phyloP scores from a whole-genome alignment of 2,113 vertebrate species.

The Toxotes jaculatrix region DNA sequence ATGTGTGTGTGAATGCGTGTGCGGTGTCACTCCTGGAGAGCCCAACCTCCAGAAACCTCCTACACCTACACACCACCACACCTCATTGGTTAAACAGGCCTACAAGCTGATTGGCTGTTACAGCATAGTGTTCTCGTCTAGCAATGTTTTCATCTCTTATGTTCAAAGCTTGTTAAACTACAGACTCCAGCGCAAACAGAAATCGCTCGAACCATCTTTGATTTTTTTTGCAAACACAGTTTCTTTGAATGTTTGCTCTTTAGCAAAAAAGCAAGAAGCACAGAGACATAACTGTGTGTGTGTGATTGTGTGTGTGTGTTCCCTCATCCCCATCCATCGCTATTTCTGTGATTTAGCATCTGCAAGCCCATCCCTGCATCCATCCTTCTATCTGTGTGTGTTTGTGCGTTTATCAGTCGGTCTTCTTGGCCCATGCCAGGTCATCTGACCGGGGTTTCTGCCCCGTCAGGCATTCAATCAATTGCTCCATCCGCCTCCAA shows the following conservation, averaged over 20 bases:
- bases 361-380: slow-evolving; percentile 6
- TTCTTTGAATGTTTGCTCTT: slow-evolving; percentile 43
- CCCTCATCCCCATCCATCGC: neutral
- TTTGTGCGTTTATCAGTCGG: slow-evolving; percentile 60
- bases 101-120: slow-evolving; percentile 13
- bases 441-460: slow-evolving; percentile 82
- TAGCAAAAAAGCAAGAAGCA: slow-evolving; percentile 48
- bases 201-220: neutral
- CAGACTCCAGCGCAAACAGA: slow-evolving; percentile 8
- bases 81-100: slow-evolving; percentile 44
- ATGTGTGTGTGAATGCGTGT: slow-evolving; percentile 22
- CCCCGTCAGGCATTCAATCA: slow-evolving; percentile 80
- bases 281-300: slow-evolving; percentile 9
- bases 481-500: slow-evolving; percentile 80
- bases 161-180: slow-evolving; percentile 18
- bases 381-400: neutral
- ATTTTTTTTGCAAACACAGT: slow-evolving; percentile 22
- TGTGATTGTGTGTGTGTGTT: slow-evolving; percentile 1
- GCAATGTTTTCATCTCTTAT: neutral
- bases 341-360: neutral
- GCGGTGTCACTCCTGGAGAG: slow-evolving; percentile 76
- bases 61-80: slow-evolving; percentile 50
- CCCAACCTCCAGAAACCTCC: slow-evolving; percentile 81
- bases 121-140: neutral
- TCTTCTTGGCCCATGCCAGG: slow-evolving; percentile 84